Percentiles rank a stretch among this genome's conserved stretches.
phyloP scores from a whole-genome alignment of 1,140 invertebrate genomes.

The Nasonia longicornis region DNA sequence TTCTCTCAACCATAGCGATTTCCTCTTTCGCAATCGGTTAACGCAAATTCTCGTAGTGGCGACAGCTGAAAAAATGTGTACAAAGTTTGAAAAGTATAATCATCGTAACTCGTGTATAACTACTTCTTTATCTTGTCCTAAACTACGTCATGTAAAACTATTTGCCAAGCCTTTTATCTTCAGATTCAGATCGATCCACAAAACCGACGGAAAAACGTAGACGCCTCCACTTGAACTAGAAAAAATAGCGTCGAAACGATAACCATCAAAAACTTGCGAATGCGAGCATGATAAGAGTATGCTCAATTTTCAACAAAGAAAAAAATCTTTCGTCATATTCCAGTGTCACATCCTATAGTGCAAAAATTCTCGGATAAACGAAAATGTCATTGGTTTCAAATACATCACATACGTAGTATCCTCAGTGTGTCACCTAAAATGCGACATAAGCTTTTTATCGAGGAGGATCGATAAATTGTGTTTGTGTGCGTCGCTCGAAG shows the following conservation, averaged over 20 bases:
- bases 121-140: no score
- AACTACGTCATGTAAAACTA: no score
- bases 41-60: constrained; percentile 18
- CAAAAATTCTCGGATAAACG: constrained; percentile 9
- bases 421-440: constrained; percentile 65
- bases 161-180: no score
- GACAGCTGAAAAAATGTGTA: not conserved
- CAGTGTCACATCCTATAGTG: constrained; percentile 24
- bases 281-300: not conserved
- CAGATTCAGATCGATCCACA: no score
- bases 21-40: not conserved
- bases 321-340: constrained; percentile 17
- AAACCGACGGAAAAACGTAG: not conserved
- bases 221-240: constrained; percentile 17
- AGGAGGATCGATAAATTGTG: constrained; percentile 39
- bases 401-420: constrained; percentile 59
- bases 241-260: not conserved
- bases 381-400: constrained; percentile 48
- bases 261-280: constrained; percentile 20
- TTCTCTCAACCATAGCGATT: not conserved
- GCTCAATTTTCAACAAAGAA: not conserved
- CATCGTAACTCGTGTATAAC: no score
- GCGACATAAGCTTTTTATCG: constrained; percentile 53
- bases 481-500: constrained; percentile 23
- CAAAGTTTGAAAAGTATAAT: constrained; percentile 23